These are phyloP conservation scores for Hirtodrosophila alboralis DNA, from an alignment of 2,888 invertebrate species.

Conservation along the genomic window DNA sequence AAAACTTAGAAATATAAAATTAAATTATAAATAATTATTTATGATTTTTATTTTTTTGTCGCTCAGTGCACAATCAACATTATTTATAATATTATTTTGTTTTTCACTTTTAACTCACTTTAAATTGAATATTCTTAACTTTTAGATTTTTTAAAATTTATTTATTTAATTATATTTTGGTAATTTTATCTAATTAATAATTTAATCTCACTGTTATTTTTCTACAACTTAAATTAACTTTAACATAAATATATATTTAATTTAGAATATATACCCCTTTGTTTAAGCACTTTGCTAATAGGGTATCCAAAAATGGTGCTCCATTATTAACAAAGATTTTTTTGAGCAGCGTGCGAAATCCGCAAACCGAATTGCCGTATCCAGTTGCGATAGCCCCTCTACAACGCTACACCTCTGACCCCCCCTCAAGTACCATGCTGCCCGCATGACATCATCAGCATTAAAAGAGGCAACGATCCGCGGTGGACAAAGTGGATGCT, in stretches of 20 bases:
- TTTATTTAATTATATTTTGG: too few species aligned
- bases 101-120: too few species aligned
- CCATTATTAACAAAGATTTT: slow-evolving; percentile 47
- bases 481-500: slow-evolving; percentile 59
- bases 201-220: too few species aligned
- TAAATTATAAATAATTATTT: too few species aligned
- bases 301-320: slow-evolving; percentile 31
- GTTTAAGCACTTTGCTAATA: neutral
- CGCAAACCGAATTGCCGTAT: slow-evolving; percentile 47
- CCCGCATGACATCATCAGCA: slow-evolving; percentile 67
- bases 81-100: too few species aligned
- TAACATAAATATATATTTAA: too few species aligned
- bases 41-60: too few species aligned
- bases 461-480: slow-evolving; percentile 51
- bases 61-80: too few species aligned
- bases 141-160: too few species aligned
- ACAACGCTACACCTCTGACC: neutral
- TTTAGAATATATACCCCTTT: neutral
- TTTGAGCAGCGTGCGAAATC: slow-evolving; percentile 67
- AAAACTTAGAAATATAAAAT: too few species aligned
- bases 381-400: slow-evolving; percentile 31
- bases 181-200: too few species aligned
- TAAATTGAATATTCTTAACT: too few species aligned
- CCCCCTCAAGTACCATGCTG: slow-evolving; percentile 1
- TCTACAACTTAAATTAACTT: neutral